Conservation (phyloP, 2,888 invertebrate species). For the Anodontia alba region DNA sequence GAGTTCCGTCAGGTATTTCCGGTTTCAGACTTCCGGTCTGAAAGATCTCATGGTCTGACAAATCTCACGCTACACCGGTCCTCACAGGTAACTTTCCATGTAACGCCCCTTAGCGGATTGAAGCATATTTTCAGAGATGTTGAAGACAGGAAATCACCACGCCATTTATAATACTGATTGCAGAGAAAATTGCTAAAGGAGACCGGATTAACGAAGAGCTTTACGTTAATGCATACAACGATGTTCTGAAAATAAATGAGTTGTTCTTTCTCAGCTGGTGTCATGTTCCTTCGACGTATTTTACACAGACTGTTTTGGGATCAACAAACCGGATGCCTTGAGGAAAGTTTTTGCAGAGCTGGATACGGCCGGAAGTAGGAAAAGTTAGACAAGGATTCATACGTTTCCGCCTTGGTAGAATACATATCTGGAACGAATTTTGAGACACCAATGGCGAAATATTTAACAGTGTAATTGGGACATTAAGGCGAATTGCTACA, state of each 20-base stretch:
- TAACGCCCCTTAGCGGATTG: too few species aligned
- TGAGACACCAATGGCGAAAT: slow-evolving; percentile 53
- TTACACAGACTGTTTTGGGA: slow-evolving; percentile 74
- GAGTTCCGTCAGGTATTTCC: too few species aligned
- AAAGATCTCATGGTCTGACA: too few species aligned
- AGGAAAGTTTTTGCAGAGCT: slow-evolving; percentile 71
- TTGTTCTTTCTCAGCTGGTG: slow-evolving; percentile 68
- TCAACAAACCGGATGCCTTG: slow-evolving; percentile 60
- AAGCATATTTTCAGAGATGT: too few species aligned
- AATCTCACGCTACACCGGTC: too few species aligned
- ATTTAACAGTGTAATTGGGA: slow-evolving; percentile 40
- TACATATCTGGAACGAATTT: slow-evolving; percentile 73
- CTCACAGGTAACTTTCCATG: too few species aligned
- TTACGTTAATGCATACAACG: slow-evolving; percentile 65
- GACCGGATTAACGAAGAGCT: slow-evolving; percentile 68
- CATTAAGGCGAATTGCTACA: too few species aligned
- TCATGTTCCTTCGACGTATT: slow-evolving; percentile 69
- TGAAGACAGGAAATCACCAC: slow-evolving; percentile 30
- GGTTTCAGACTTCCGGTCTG: too few species aligned
- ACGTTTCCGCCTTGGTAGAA: slow-evolving; percentile 75
- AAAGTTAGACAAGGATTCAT: slow-evolving; percentile 72
- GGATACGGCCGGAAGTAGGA: slow-evolving; percentile 70
- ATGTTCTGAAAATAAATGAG: slow-evolving; percentile 62
- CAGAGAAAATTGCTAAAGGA: slow-evolving; percentile 59
- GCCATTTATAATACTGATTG: slow-evolving; percentile 59